Percentiles rank a stretch among this genome's conserved stretches.
These are phyloP conservation scores for Cathartes aura DNA, from an alignment of 2,113 vertebrate species.

Conservation along the genomic window DNA sequence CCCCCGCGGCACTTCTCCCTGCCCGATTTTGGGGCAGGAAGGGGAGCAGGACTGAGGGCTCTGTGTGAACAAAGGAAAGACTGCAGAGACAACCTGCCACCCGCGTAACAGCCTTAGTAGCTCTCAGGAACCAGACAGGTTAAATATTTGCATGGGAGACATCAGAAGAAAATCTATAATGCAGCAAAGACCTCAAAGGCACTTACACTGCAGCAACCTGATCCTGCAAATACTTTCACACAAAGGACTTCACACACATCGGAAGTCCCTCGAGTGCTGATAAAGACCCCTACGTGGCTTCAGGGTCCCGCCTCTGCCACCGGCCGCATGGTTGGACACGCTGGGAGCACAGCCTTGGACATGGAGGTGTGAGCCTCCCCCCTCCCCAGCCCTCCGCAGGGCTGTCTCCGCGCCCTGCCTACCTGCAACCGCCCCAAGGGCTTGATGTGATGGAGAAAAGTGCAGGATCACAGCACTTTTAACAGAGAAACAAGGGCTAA, in stretches of 20 bases:
- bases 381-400: no score
- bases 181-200: constrained; percentile 39
- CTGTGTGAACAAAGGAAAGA: background rate
- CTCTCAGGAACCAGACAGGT: constrained; percentile 22
- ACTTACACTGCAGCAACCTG: background rate
- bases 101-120: background rate
- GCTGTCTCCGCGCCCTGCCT: background rate
- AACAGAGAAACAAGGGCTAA: background rate
- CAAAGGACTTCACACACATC: constrained; percentile 2
- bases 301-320: background rate
- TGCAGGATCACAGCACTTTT: background rate
- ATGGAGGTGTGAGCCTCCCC: rapidly evolving
- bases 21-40: background rate
- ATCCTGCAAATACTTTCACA: constrained; percentile 2
- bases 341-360: rapidly evolving
- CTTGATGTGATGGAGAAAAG: background rate
- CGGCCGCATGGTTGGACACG: rapidly evolving
- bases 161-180: constrained; percentile 42
- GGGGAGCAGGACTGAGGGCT: background rate
- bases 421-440: background rate
- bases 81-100: background rate
- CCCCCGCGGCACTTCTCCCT: rapidly evolving
- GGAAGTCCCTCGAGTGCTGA: background rate
- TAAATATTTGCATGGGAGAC: constrained; percentile 56
- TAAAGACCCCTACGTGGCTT: background rate